Conservation (phyloP, 2,113 vertebrate genomes). For the Scomber colias region DNA sequence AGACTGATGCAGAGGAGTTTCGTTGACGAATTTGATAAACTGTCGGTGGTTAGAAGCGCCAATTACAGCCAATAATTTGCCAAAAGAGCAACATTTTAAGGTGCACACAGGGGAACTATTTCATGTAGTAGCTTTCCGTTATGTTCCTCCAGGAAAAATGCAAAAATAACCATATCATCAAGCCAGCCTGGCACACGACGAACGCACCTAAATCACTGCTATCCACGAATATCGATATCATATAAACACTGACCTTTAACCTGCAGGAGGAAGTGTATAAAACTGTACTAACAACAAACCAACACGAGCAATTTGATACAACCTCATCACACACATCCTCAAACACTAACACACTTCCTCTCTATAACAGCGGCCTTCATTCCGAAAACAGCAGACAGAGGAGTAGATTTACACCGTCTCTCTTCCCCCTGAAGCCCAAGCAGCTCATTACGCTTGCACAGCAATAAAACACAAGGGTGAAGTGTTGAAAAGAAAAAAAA, state of each 20-base stretch:
- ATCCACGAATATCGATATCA: background rate
- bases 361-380: slow-evolving; percentile 9
- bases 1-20: slow-evolving; percentile 7
- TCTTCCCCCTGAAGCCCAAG: background rate
- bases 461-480: slow-evolving; percentile 30
- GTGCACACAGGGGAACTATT: no score
- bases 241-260: background rate
- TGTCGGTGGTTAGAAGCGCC: no score
- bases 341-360: slow-evolving; percentile 34
- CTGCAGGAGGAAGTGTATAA: background rate
- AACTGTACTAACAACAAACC: background rate
- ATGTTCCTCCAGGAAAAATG: slow-evolving; percentile 12
- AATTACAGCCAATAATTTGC: no score
- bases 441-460: slow-evolving; percentile 13
- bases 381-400: slow-evolving; percentile 18
- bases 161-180: slow-evolving; percentile 25
- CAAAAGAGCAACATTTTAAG: no score
- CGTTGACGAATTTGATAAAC: no score
- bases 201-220: slow-evolving; percentile 11
- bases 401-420: background rate
- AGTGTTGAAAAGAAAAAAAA: background rate
- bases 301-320: background rate
- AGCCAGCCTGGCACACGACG: slow-evolving; percentile 20
- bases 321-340: slow-evolving; percentile 31
- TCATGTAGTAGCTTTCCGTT: no score